phyloP scores from a whole-genome alignment of 2,888 invertebrate genomes.

The Rhopalosiphum nymphaeae region DNA sequence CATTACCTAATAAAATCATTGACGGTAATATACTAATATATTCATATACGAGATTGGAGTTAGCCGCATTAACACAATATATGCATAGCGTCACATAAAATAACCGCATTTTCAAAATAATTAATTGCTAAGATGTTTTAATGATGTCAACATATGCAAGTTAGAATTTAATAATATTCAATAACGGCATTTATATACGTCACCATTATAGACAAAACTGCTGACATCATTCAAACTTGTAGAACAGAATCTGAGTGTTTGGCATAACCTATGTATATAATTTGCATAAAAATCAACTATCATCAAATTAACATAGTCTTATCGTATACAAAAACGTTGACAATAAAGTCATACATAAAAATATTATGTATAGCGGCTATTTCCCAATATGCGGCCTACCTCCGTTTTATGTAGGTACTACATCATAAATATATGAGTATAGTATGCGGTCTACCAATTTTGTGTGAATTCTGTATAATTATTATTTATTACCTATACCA shows the following conservation, averaged over 20 bases:
- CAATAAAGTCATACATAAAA: not conserved
- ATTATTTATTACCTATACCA: too few species aligned
- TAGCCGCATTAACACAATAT: too few species aligned
- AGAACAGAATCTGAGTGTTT: not conserved
- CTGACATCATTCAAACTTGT: not conserved
- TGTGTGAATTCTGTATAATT: too few species aligned
- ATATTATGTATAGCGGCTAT: not conserved
- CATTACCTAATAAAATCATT: too few species aligned
- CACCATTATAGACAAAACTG: not conserved
- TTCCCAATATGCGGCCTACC: too few species aligned
- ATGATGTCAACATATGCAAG: not conserved
- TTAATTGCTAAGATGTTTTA: not conserved
- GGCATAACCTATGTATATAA: not conserved
- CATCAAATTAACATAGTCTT: slow-evolving; percentile 2
- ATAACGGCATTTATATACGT: not conserved
- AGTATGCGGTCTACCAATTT: too few species aligned
- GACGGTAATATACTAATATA: too few species aligned
- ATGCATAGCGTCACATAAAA: too few species aligned
- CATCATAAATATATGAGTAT: too few species aligned
- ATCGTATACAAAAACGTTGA: not conserved
- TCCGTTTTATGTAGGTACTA: too few species aligned
- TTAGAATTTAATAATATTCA: not conserved
- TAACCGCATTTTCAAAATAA: not conserved
- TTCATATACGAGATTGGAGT: too few species aligned
- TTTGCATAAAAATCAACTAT: not conserved